Evolutionary conservation across 2,797 vertebrate genomes (phyloP), one percentile per base, ranked within the genome.

Genomic region (Hypotaenidia philippensis): DNA sequence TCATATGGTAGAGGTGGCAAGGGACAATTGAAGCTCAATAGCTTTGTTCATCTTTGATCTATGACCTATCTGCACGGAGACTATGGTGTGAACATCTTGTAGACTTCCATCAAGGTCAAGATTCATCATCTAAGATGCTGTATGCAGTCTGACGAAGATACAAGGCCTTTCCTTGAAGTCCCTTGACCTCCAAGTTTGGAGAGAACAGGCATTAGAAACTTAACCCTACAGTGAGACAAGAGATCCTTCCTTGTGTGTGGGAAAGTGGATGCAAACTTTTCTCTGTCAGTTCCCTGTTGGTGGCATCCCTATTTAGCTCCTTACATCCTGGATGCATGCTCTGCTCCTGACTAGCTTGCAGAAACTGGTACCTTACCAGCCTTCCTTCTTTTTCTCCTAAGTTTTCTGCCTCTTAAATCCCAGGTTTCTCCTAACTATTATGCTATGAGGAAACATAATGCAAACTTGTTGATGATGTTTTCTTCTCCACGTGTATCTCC

Each of bases 231-330:
- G 45, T 2, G 15, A 56, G 40, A 71, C 8, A 57, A 65, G 20
- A 45, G 17, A 89, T 5, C 6, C 25, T 76, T 91, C 19, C 11
- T 83, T 16, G 12, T 55, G 59, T 15, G 40, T 31, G 29, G 36
- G 29, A 64, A 83, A 69, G 56, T 20, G 80, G 44, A 50, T 26
- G 34, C 10, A 68, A 84, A 34, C 7, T 69, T 64, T 72, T 11
- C 21, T 79, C 49, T 68, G 29, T 47, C 45, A 45, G 0, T 36
- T 72, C 15, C 23, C n/a, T 52, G 16, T 17, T 0, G 0, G 9
- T 40, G 34, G 25, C 27, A 63, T 56, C 44, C 15, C 6, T 57
- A 6, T 70, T 60, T 56, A 75, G 5, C 23, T 66, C 29, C 60
- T 72, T 65, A 50, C 49, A 6, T 49, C 49, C 61, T 68, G 32